phyloP scores from a whole-genome alignment of 1,140 invertebrate species.

The Pogonomyrmex californicus region DNA sequence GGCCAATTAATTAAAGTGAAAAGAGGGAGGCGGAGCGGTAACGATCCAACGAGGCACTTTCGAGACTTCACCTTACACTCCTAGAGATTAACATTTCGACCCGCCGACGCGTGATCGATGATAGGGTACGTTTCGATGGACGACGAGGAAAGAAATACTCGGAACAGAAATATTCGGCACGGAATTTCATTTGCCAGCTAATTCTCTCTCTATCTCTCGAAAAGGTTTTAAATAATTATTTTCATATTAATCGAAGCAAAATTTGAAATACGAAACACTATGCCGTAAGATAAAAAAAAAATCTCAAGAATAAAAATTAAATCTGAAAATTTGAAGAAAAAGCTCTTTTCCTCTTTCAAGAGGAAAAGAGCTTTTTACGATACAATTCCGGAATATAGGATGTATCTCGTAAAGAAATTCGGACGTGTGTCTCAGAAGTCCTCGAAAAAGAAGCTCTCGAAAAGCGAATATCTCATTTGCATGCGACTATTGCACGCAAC shows the following conservation, averaged over 20 bases:
- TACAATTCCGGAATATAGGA: neutral
- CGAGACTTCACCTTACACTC: slow-evolving; percentile 21
- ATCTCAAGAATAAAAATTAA: neutral
- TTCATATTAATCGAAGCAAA: neutral
- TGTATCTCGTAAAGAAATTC: too few species aligned
- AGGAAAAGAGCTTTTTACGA: neutral
- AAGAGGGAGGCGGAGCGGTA: slow-evolving; percentile 58
- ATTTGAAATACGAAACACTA: neutral
- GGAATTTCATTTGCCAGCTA: neutral
- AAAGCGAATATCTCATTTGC: slow-evolving; percentile 33
- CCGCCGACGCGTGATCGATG: slow-evolving; percentile 14
- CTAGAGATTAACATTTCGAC: slow-evolving; percentile 42
- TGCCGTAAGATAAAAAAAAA: neutral
- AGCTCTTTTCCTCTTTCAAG: neutral
- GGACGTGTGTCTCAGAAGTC: neutral
- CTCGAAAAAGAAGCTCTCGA: neutral
- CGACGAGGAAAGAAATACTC: neutral
- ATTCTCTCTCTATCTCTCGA: neutral
- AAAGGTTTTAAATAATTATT: neutral
- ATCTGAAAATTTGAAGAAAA: neutral
- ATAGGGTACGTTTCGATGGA: neutral
- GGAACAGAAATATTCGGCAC: neutral
- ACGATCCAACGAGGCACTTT: slow-evolving; percentile 63
- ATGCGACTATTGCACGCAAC: slow-evolving; percentile 61
- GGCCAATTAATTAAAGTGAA: slow-evolving; percentile 83